Percentiles rank a stretch among this genome's conserved stretches.
phyloP scores from a whole-genome alignment of 2,797 vertebrate genomes.

The Galago senegalensis region DNA sequence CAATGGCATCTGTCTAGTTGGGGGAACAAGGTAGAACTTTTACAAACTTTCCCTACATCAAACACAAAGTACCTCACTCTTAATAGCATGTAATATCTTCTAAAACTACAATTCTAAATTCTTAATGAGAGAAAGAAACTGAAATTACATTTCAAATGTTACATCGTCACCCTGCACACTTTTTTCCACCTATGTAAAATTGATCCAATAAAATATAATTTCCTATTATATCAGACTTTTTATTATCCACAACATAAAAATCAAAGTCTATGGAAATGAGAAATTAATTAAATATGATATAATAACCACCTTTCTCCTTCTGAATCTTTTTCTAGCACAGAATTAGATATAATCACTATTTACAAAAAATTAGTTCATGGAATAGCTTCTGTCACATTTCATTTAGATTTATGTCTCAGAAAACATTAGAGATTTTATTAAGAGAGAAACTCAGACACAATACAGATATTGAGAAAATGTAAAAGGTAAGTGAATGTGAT shows the following conservation, averaged over 20 bases:
- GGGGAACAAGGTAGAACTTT: neutral
- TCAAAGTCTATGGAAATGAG: slow-evolving; percentile 59
- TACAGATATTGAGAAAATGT: neutral
- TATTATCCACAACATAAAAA: slow-evolving; percentile 67
- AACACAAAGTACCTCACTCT: slow-evolving; percentile 3
- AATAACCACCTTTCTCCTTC: slow-evolving; percentile 54
- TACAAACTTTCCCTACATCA: slow-evolving; percentile 50
- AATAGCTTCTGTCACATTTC: slow-evolving; percentile 68
- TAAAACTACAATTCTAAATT: slow-evolving; percentile 51
- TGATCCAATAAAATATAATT: slow-evolving; percentile 71
- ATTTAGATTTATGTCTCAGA: slow-evolving; percentile 67
- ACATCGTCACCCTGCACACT: neutral
- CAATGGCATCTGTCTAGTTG: neutral
- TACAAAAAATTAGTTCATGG: slow-evolving; percentile 22
- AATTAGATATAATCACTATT: slow-evolving; percentile 62
- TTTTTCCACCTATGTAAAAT: slow-evolving; percentile 72
- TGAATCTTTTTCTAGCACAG: slow-evolving; percentile 37
- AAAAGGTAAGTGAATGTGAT: neutral
- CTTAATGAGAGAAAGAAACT: slow-evolving; percentile 52
- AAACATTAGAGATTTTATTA: slow-evolving; percentile 54
- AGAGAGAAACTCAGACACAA: slow-evolving; percentile 18
- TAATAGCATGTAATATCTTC: slow-evolving; percentile 34
- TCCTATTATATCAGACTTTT: slow-evolving; percentile 60
- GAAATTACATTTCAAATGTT: slow-evolving; percentile 75
- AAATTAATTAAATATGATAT: slow-evolving; percentile 66